Evolutionary conservation across 2,888 invertebrate species (phyloP).

Genomic region (Rhagophthalmus giganteus): DNA sequence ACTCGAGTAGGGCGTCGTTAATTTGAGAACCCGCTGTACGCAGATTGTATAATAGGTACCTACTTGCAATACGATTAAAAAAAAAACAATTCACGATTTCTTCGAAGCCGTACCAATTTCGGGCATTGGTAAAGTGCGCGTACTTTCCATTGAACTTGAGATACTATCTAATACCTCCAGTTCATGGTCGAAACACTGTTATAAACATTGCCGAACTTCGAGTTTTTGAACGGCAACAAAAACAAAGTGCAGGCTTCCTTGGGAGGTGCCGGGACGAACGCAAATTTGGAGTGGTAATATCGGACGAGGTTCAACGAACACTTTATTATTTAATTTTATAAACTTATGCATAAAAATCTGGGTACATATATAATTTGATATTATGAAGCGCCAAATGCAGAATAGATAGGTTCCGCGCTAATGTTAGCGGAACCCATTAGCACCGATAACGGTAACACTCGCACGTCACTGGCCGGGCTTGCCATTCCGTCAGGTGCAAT

Average conservation of each 20-base stretch:
- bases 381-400: slow-evolving; percentile 30
- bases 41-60: too few relatives aligned
- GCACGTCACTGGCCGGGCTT: slow-evolving; percentile 50
- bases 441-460: slow-evolving; percentile 50
- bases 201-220: background rate
- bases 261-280: background rate
- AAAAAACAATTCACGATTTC: too few relatives aligned
- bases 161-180: background rate
- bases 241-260: too few relatives aligned
- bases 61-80: too few relatives aligned
- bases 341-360: slow-evolving; percentile 12
- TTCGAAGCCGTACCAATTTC: too few relatives aligned
- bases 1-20: too few relatives aligned
- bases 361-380: slow-evolving; percentile 24
- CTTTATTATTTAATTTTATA: slow-evolving; percentile 1
- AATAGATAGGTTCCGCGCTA: slow-evolving; percentile 45
- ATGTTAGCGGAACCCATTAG: slow-evolving; percentile 54
- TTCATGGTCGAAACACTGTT: background rate
- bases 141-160: background rate
- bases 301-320: background rate
- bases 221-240: background rate
- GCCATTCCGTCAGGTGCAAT: slow-evolving; percentile 57
- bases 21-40: too few relatives aligned
- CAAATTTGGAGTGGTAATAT: background rate
- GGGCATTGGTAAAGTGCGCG: too few relatives aligned